Evolutionary conservation across 2,888 invertebrate genomes (phyloP), one percentile per base, ranked within the genome.

Genomic region (Nyleta sp.): DNA sequence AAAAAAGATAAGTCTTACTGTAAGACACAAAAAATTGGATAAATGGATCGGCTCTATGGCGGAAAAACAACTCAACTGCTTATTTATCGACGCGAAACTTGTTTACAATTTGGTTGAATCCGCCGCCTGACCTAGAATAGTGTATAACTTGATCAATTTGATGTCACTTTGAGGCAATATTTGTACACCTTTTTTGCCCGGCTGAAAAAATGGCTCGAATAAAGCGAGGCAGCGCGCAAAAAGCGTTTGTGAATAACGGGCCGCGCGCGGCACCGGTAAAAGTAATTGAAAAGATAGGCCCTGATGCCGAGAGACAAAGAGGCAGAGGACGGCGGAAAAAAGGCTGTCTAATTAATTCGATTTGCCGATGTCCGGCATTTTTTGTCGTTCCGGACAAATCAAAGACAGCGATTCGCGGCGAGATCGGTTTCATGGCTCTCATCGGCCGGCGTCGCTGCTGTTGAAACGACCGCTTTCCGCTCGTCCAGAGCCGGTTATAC

Each of bases 401-500:
- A 75, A 79, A 79, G 74, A 79, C 79, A 78, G 67, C 77, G 79
- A 68, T 67, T 65, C 71, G 52, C 70, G 24, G 35, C 46, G 75
- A 68, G 68, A 73, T 73, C 73, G 59, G 55, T 46, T 52, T 59
- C 60, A 70, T 50, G 70, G 42, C 38, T 55, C 24, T 8, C 10
- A 62, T 50, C 38, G 55, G 57, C 13, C 72, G 62, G 46, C 42
- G 59, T 31, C 57, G 62, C 31, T 22, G 55, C 31, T 40, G 38
- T 67, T 80, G 75, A 68, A 71, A 78, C 81, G 70, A 80, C 80
- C 82, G 82, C 82, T 83, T 85, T 86, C 82, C 82, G 83, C 79
- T 87, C 84, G 85, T 82, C 76, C 75, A 83, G 82, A 88, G 86
- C 87, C 86, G 86, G 87, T 87, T 88, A 87, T 88, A 86, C 88